phyloP scores from a whole-genome alignment of 2,888 invertebrate species.

The Steinernema carpocapsae region DNA sequence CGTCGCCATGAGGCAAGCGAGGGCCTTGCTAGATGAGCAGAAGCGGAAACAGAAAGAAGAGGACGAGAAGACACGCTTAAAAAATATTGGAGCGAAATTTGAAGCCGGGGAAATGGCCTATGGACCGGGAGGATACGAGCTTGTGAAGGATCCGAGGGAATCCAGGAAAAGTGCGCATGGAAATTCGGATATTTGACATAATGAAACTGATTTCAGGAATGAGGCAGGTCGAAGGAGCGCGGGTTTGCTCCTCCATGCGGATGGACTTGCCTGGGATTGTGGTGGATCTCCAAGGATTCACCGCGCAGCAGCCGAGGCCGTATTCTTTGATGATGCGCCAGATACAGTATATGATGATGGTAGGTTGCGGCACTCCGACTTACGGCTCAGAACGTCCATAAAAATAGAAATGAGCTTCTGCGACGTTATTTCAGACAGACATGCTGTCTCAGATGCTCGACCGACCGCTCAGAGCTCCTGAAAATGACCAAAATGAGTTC shows the following conservation, averaged over 20 bases:
- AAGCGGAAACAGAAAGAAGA: neutral
- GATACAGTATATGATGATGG: constrained; percentile 49
- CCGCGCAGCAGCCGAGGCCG: constrained; percentile 20
- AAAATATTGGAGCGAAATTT: constrained; percentile 18
- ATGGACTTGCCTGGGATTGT: constrained; percentile 38
- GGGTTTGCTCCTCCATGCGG: constrained; percentile 38
- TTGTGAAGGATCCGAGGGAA: constrained; percentile 50
- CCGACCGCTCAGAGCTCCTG: too few relatives aligned
- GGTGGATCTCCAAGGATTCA: constrained; percentile 2
- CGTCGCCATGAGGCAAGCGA: constrained; percentile 45
- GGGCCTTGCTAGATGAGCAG: constrained; percentile 41
- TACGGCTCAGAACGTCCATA: too few relatives aligned
- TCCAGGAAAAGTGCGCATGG: constrained; percentile 44
- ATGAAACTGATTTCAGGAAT: constrained; percentile 39
- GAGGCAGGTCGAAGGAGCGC: constrained; percentile 41
- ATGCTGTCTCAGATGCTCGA: too few relatives aligned
- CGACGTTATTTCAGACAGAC: too few relatives aligned
- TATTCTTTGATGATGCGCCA: constrained; percentile 46
- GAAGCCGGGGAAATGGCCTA: constrained; percentile 59
- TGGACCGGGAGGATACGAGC: constrained; percentile 52
- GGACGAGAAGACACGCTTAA: too few relatives aligned
- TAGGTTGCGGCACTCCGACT: too few relatives aligned
- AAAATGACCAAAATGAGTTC: too few relatives aligned
- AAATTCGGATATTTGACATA: neutral
- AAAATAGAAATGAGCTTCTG: too few relatives aligned